phyloP scores from a whole-genome alignment of 2,797 vertebrate genomes.

The Bradypus variegatus region DNA sequence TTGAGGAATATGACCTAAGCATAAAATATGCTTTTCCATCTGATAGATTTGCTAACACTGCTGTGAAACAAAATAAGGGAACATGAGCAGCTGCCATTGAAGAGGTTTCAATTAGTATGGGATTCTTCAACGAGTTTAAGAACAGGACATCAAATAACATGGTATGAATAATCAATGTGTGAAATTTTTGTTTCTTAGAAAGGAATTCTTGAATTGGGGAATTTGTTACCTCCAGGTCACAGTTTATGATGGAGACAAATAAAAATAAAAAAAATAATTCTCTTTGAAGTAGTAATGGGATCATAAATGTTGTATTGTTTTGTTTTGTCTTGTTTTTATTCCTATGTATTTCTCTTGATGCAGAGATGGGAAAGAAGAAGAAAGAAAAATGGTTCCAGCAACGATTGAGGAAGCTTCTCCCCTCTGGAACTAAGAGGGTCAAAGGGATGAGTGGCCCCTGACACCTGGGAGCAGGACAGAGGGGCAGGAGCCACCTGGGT shows the following conservation, averaged over 20 bases:
- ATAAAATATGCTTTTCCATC: neutral
- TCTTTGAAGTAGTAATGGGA: neutral
- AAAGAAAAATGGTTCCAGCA: neutral
- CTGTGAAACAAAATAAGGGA: constrained; percentile 17
- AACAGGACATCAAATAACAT: neutral
- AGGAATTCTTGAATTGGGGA: neutral
- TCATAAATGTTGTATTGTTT: neutral
- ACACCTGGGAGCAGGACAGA: accelerated
- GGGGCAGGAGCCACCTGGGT: too few species aligned
- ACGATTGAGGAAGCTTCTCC: neutral
- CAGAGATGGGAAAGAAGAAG: neutral
- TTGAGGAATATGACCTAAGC: neutral
- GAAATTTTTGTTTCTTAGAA: constrained; percentile 6
- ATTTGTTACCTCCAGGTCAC: neutral
- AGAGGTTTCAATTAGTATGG: neutral
- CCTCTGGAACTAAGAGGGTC: neutral
- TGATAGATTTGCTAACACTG: constrained; percentile 16
- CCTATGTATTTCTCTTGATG: neutral
- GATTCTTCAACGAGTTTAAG: neutral
- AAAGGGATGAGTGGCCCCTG: accelerated
- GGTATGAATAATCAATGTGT: neutral
- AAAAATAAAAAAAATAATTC: neutral
- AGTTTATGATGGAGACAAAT: neutral
- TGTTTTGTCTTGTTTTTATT: too few species aligned
- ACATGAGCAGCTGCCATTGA: neutral